Conservation (phyloP, 2,888 invertebrate species). For the Leptopilina syphax region DNA sequence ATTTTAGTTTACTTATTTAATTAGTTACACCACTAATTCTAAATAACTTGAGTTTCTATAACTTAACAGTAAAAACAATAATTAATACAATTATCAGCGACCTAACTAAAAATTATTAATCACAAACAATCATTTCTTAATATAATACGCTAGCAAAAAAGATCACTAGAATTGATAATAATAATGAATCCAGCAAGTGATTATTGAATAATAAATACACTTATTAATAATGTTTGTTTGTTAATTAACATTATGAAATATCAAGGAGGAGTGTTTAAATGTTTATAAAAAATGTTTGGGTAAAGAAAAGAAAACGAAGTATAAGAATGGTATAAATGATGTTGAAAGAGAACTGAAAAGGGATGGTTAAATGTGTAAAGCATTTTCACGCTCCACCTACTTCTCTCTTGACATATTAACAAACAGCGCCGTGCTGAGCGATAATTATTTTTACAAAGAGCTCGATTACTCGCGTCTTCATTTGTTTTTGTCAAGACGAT, state of each 20-base stretch:
- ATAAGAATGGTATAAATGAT: no score
- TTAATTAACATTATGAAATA: background rate
- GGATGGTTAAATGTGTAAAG: conserved; percentile 60
- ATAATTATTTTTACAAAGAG: conserved; percentile 73
- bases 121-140: no score
- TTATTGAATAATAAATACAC: background rate
- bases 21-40: no score
- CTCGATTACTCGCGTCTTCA: conserved; percentile 73
- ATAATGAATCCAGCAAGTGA: background rate
- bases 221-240: background rate
- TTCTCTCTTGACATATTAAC: conserved; percentile 70
- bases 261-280: conserved; percentile 3
- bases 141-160: background rate
- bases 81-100: no score
- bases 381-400: conserved; percentile 58
- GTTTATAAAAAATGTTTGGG: background rate
- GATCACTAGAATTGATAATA: background rate
- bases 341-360: conserved; percentile 43
- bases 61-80: no score
- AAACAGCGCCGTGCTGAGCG: conserved; percentile 72
- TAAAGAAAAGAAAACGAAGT: background rate
- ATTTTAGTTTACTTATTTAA: no score
- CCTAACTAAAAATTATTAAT: no score
- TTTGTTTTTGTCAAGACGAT: conserved; percentile 65
- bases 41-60: no score